phyloP scores from a whole-genome alignment of 2,113 vertebrate species.

The Semnornis frantzii region DNA sequence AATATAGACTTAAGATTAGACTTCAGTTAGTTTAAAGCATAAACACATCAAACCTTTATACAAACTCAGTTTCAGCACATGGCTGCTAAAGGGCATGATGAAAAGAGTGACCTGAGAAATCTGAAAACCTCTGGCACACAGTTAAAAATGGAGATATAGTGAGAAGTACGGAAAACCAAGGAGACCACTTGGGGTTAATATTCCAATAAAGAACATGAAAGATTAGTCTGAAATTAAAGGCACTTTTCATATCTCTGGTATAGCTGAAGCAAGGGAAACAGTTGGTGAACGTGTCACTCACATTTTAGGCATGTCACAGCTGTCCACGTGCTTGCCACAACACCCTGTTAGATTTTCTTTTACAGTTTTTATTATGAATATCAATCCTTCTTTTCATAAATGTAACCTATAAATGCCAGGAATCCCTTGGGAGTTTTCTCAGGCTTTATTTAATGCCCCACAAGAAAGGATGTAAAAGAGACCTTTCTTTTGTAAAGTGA shows the following conservation, averaged over 20 bases:
- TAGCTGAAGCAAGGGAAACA: slow-evolving; percentile 74
- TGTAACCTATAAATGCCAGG: slow-evolving; percentile 75
- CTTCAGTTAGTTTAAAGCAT: slow-evolving; percentile 6
- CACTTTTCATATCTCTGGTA: slow-evolving; percentile 60
- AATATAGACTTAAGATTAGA: neutral
- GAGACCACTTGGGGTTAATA: slow-evolving; percentile 60
- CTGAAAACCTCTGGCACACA: slow-evolving; percentile 26
- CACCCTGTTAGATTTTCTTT: slow-evolving; percentile 61
- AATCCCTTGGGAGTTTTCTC: slow-evolving; percentile 67
- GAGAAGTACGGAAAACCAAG: slow-evolving; percentile 44
- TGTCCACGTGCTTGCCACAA: slow-evolving; percentile 67
- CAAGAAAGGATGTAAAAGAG: slow-evolving; percentile 79
- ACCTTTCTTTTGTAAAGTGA: slow-evolving; percentile 82
- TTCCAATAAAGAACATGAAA: slow-evolving; percentile 62
- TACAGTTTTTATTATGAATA: slow-evolving; percentile 76
- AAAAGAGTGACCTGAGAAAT: slow-evolving; percentile 50
- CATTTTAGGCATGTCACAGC: slow-evolving; percentile 73
- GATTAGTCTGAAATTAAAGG: slow-evolving; percentile 70
- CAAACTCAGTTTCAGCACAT: neutral
- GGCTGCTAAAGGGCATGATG: slow-evolving; percentile 33
- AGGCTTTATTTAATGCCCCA: slow-evolving; percentile 78
- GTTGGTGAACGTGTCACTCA: slow-evolving; percentile 70
- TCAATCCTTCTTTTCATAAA: slow-evolving; percentile 78
- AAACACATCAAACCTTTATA: neutral
- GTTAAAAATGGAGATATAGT: slow-evolving; percentile 61